Base-by-base conservation (phyloP, 37 sponge, comb jelly and placozoan genomes). In the Mnemiopsis leidyi region DNA sequence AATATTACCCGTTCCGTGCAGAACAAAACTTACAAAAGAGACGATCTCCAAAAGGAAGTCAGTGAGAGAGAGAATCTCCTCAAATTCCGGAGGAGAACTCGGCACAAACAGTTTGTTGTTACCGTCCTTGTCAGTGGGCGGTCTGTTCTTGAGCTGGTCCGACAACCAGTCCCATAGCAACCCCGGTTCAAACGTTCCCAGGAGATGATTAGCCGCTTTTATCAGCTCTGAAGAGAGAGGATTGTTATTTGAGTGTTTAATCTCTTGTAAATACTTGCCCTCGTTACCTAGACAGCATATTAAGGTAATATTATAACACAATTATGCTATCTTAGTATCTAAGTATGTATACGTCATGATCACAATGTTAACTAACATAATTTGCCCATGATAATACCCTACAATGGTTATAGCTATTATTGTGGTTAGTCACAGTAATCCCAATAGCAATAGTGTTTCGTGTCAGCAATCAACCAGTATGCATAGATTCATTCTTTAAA, bases 1-100 rank as follows among this genome's bases (percentile, higher is more conserved):
- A n/a, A n/a, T n/a, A n/a, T n/a, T n/a, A n/a, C n/a, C n/a, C n/a
- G n/a, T n/a, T n/a, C n/a, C n/a, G n/a, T n/a, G n/a, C n/a, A n/a
- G n/a, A n/a, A n/a, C n/a, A n/a, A 77, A 28, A 85, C 90, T 85
- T 39, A 85, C 90, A 37, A 85, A 85, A 9, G 90, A 85, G 39
- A 85, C 90, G 61, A 85, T 85, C 35, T 85, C 90, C 21, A 85
- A 61, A 0, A 85, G 48, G 61, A 85, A 85, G 90, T 85, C 90
- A 1, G 90, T 85, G 61, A 85, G 90, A 28, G 90, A 85, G 21
- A 85, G 90, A 3, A 85, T 40, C 90, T 85, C 90, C 33, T 85
- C 90, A 33, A 85, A 85, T 0, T 3, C 24, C 5, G 90, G 61
- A 13, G 0, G 26, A 21, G 61, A 9, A 40, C 90, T 85, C 29